These are phyloP conservation scores for Callyntrura sp. DNA, from an alignment of 2,888 invertebrate genomes.

Conservation along the genomic window DNA sequence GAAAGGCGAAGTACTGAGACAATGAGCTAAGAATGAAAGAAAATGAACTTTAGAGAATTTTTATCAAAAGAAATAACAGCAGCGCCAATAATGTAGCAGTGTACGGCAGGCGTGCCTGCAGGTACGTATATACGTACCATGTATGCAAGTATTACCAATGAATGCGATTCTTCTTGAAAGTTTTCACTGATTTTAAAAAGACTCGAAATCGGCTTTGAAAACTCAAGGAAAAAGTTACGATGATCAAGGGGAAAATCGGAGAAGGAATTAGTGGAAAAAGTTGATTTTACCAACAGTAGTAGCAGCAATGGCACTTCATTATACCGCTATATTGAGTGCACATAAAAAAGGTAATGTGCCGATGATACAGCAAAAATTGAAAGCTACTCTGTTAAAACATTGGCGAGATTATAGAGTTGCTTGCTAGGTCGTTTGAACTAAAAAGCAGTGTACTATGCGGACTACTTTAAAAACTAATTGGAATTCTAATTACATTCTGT, in stretches of 20 bases:
- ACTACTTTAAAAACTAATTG: conserved; percentile 63
- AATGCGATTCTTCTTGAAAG: conserved; percentile 24
- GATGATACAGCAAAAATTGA: neutral
- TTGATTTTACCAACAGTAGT: neutral
- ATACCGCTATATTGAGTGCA: neutral
- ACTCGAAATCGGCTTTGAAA: conserved; percentile 54
- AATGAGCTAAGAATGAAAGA: conserved; percentile 28
- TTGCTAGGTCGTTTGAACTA: neutral
- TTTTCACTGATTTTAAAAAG: conserved; percentile 33
- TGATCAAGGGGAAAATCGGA: conserved; percentile 18
- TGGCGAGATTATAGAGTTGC: neutral
- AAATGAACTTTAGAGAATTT: conserved; percentile 59
- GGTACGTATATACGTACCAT: neutral
- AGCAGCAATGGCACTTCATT: conserved; percentile 1
- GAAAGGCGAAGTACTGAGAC: conserved; percentile 37
- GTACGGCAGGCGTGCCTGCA: no score
- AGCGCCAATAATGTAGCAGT: conserved; percentile 8
- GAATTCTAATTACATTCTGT: conserved; percentile 65
- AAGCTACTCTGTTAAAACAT: neutral
- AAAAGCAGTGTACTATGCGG: neutral
- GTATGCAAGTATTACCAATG: neutral
- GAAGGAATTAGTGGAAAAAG: conserved; percentile 3
- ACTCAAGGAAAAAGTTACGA: conserved; percentile 47
- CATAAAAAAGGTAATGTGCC: neutral
- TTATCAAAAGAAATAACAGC: neutral